A percentile compares a stretch with the other conserved stretches of the same genome.
These are phyloP conservation scores for Notechis scutatus DNA, from an alignment of 2,113 vertebrate species.

Conservation along the genomic window DNA sequence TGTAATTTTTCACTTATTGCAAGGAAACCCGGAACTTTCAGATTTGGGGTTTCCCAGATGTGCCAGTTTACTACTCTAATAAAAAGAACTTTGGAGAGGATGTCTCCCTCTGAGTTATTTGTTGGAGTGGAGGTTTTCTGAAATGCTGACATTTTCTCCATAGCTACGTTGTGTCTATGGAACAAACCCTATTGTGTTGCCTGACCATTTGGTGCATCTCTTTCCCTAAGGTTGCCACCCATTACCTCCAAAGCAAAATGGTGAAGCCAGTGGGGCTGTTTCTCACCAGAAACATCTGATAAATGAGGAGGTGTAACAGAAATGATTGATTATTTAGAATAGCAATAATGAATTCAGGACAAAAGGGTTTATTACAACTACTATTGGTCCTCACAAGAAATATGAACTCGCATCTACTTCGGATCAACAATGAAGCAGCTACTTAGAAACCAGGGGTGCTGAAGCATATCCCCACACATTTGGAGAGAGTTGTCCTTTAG, in stretches of 20 bases:
- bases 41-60: no score
- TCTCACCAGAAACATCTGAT: not conserved
- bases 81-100: no score
- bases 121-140: no score
- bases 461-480: not conserved
- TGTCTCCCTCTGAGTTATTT: no score
- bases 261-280: not conserved
- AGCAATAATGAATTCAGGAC: not conserved
- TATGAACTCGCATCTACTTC: not conserved
- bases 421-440: not conserved
- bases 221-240: not conserved
- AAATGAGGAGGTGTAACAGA: not conserved
- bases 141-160: no score
- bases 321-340: not conserved
- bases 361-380: not conserved
- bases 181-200: not conserved
- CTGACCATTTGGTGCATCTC: not conserved
- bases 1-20: no score
- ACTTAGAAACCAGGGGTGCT: not conserved
- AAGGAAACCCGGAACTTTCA: no score
- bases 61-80: no score
- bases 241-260: not conserved
- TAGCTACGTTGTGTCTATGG: not conserved
- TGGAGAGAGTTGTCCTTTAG: not conserved
- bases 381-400: not conserved